Base-by-base conservation (phyloP, 2,113 vertebrate species). In the Emberiza fucata region DNA sequence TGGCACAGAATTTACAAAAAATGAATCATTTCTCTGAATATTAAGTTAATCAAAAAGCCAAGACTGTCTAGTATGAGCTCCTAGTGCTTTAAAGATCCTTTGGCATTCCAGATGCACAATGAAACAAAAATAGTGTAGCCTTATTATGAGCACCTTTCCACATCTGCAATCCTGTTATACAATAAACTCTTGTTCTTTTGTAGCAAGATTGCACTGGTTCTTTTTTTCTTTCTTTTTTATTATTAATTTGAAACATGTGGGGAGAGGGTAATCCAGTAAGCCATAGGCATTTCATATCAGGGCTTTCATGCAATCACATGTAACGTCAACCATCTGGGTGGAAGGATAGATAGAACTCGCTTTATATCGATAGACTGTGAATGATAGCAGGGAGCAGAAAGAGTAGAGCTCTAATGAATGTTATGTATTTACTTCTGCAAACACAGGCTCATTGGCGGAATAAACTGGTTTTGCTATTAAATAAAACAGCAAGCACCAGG, bases 161-260 rank as follows among this genome's bases (percentile, higher is more conserved):
- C 98, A 98, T 98, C 98, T 98, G 97, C 95, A 97, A 95, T 96
- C 94, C 97, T 92, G 97, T 97, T 98, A 97, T 95, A 98, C 97
- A 98, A 98, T 98, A 98, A 98, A 98, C 97, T 98, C 98, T 98
- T 98, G 98, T 98, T 98, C 98, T 98, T 98, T 98, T 98, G 98
- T 98, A 98, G 97, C 95, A 47, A 96, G 95, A 98, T 97, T 98
- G 97, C 90, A 90, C 91, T 76, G 95, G 92, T 85, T 96, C 93
- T 92, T 98, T 98, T 97, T 97, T 94, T 97, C 72, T 97, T 98
- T 97, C 81, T 98, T 98, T 97, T 98, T 98, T 97, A 97, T 98
- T 98, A 98, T 98, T 98, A 98, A 98, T 98, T 98, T 98, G 97
- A 98, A 98, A 97, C 98, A 98, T 98, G 97, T 98, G 98, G 95